Base-by-base conservation (phyloP, 2,113 vertebrate species). In the Nyctereutes procyonoides region DNA sequence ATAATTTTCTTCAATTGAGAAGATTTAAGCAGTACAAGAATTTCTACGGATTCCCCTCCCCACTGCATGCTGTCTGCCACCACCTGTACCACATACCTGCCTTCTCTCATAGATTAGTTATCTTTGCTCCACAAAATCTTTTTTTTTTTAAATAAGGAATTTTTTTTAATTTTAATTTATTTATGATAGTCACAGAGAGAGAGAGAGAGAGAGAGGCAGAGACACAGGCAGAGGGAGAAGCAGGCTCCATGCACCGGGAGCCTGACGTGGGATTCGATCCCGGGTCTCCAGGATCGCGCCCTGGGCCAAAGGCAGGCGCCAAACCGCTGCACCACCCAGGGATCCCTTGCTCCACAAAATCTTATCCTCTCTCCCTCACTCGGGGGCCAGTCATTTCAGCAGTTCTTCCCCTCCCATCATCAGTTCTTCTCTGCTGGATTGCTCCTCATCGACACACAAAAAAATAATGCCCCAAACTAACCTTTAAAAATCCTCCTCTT, bases 1-100 rank as follows among this genome's bases (percentile, higher is more conserved):
- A 32, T 30, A 77, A 62, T 85, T 95, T 90, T 94, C 63, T 94
- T 97, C 69, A 22, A 7, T 15, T 86, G 65, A 83, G 69, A 82
- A 90, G 71, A 76, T 55, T 69, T 77, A 93, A 60, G 58, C 3
- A 17, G 1, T 82, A 26, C 4, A 32, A 86, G 38, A 79, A 55
- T 10, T 65, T 90, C 22, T 82, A 0, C 15, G 19, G 16, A n/a
- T 24, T 32, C n/a, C 32, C 19, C 15, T 19, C 26, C 17, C 60
- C 9, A 0, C 38, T 28, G 10, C 62, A 0, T 26, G 10, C 48
- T 80, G 0, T 38, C 14, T 60, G 1, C 30, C 4, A 63, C 43
- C 30, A 16, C 73, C 16, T 43, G 28, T 51, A 77, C 58, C 56
- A 38, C 12, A 17, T 51, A 15, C 81, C n/a, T 86, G 28, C 65